Evolutionary conservation across 2,113 vertebrate genomes (phyloP), one percentile per base, ranked within the genome.

Genomic region (Thamnophis sirtalis): DNA sequence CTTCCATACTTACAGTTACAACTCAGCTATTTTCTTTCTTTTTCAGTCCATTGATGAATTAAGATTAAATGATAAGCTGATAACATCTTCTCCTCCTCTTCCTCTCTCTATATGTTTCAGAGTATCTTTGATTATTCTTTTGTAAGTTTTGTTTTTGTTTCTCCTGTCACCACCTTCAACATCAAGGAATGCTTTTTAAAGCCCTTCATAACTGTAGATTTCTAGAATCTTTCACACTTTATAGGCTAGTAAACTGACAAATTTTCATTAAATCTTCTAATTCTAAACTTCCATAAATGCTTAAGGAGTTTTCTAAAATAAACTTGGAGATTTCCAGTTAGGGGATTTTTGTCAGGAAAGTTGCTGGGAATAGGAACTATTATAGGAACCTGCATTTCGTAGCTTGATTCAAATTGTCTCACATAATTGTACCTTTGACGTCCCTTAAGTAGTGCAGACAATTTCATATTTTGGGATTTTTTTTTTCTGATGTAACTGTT

Each of bases 391-490:
- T 84, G 21, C 80, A 85, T 56, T 58, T 58, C 48, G 9, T 58
- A 49, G 38, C 24, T 28, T 90, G 8, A 26, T 13, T 9, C 28
- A 54, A 8, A 90, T 60, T 50, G 84, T 50, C 84, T 91, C n/a
- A 73, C n/a, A 21, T 13, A 54, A 68, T n/a, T 4, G 5, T 86
- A 24, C 24, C 0, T 49, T 63, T n/a, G 56, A 8, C 15, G 26
- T 0, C 26, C 8, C 33, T 80, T 92, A 56, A 80, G 51, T 53
- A 17, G 49, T 2, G 2, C 17, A 80, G 68, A 80, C 15, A 50
- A n/a, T 51, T n/a, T 86, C 24, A 55, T 84, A 63, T 89, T 90
- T 21, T 86, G 90, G 38, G 53, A 43, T 94, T 54, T 89, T 60
- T 84, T 93, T 92, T 22, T 56, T 55, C 49, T 50, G n/a, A 58